Conservation (phyloP, 2,113 vertebrate genomes). For the Danionella cerebrum region DNA sequence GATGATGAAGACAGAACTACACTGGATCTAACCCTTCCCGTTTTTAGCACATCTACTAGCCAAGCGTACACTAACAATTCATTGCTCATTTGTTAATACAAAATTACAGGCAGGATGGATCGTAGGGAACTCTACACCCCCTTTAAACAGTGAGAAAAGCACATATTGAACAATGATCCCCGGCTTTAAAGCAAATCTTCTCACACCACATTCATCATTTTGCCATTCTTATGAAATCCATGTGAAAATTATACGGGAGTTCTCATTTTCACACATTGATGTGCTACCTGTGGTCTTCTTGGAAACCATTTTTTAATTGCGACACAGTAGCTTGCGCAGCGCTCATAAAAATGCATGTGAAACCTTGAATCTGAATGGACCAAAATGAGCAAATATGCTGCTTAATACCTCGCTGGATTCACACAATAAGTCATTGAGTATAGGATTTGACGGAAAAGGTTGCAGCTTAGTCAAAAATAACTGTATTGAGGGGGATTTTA, state of each 20-base stretch:
- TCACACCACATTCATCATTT: slow-evolving; percentile 28
- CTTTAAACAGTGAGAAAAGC: slow-evolving; percentile 30
- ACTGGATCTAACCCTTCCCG: no score
- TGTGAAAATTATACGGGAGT: background rate
- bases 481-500: slow-evolving; percentile 10
- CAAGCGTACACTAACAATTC: slow-evolving; percentile 39
- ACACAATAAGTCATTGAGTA: slow-evolving; percentile 30
- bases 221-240: background rate
- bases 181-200: slow-evolving; percentile 9
- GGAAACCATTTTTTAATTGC: slow-evolving; percentile 7
- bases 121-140: slow-evolving; percentile 32
- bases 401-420: slow-evolving; percentile 28
- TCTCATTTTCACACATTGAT: background rate
- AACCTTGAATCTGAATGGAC: background rate
- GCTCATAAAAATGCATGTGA: slow-evolving; percentile 29
- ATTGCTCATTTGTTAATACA: slow-evolving; percentile 44
- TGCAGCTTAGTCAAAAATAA: slow-evolving; percentile 21
- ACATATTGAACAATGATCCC: slow-evolving; percentile 26
- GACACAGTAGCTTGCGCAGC: background rate
- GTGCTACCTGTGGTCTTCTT: background rate
- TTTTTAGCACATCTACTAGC: slow-evolving; percentile 9
- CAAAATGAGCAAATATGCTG: slow-evolving; percentile 26
- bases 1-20: no score
- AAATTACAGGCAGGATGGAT: slow-evolving; percentile 38
- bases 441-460: slow-evolving; percentile 27